Evolutionary conservation across 2,113 vertebrate genomes (phyloP), one percentile per base, ranked within the genome.

Genomic region (Platichthys flesus): DNA sequence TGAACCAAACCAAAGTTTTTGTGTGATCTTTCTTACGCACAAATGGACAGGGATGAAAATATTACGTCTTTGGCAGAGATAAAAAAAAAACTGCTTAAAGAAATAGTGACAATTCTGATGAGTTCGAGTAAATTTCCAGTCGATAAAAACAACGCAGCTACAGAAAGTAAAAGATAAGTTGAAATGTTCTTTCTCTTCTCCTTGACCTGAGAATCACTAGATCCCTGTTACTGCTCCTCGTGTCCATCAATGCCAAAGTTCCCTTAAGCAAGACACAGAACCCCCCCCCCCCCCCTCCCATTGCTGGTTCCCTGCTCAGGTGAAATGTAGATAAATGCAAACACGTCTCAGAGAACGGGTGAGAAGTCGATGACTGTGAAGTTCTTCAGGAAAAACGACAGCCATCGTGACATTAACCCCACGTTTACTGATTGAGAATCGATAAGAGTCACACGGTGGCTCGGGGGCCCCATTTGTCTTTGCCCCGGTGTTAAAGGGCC

Each of bases 401-500:
- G 40, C 21, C 55, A 62, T 67, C 9, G 1, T 20, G 24, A 9
- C 3, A 18, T 62, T 2, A 23, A 31, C 10, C 12, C 28, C 23
- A 2, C 24, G 20, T 55, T 5, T 15, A 58, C 35, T 9, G 2
- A 54, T 71, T 58, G 24, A 23, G 16, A 49, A 67, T 60, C 23
- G 40, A 13, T 3, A 42, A 10, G 40, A 13, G 10, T 42, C 40
- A 42, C 10, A 76, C 69, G n/a, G 64, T 15, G 5, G 52, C 26
- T 45, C 66, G 24, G 37, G 37, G 26, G 28, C 5, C 47, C 16
- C 47, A 18, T 15, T 63, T 51, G 52, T 78, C 66, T 74, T 67
- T 78, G 75, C 84, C 68, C 83, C 54, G 59, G 69, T 78, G 72
- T 83, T 82, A 85, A 79, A 79, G 63, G 63, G 54, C 35, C 65